These are phyloP conservation scores for Wasmannia auropunctata DNA, from an alignment of 1,140 invertebrate species.

Conservation along the genomic window DNA sequence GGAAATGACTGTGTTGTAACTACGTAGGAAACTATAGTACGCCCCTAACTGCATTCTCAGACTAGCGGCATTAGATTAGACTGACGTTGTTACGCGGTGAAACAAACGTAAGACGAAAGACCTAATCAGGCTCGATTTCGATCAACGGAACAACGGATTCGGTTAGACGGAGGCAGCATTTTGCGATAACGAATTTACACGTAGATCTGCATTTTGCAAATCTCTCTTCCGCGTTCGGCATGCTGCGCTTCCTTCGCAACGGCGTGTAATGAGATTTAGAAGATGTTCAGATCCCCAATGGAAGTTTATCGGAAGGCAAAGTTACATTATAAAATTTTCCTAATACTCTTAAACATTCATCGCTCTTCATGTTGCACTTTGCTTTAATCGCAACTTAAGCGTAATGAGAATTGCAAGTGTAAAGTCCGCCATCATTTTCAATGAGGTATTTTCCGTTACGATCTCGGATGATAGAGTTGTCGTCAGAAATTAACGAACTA, in stretches of 20 bases:
- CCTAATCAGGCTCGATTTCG: slow-evolving; percentile 2
- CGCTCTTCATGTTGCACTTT: background rate
- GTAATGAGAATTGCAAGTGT: background rate
- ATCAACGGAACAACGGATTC: background rate
- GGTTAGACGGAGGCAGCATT: background rate
- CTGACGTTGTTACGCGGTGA: background rate
- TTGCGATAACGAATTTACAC: slow-evolving; percentile 15
- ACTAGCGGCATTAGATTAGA: background rate
- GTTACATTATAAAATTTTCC: background rate
- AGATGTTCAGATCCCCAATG: background rate
- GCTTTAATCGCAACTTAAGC: background rate
- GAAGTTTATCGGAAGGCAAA: background rate
- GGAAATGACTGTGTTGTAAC: background rate
- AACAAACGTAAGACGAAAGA: slow-evolving; percentile 10
- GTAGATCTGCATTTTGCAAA: background rate
- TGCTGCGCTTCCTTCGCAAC: background rate
- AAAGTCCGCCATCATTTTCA: background rate
- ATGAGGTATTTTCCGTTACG: no score
- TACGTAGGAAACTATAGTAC: slow-evolving; percentile 8
- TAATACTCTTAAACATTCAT: background rate
- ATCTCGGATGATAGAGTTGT: no score
- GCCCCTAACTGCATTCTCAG: background rate
- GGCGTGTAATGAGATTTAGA: background rate
- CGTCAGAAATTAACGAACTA: background rate
- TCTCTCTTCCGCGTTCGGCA: background rate